Evolutionary conservation across 1,140 invertebrate genomes (phyloP).

Genomic region (Acromyrmex echinatior): DNA sequence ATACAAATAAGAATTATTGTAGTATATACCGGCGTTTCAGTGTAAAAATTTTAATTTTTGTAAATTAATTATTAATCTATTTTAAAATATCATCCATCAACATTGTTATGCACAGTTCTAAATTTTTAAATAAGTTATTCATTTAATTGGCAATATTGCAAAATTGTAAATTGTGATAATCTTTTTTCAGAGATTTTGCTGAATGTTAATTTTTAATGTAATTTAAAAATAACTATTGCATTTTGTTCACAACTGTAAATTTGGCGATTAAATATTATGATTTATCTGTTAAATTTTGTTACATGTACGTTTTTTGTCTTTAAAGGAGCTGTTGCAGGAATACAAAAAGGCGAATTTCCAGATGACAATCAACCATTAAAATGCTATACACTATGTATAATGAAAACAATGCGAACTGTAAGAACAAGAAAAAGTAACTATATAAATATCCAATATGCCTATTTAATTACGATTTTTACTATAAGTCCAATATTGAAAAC

Average conservation of each 20-base stretch:
- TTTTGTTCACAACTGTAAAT: neutral
- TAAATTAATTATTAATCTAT: too few relatives aligned
- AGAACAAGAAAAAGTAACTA: slow-evolving; percentile 11
- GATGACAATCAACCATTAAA: slow-evolving; percentile 56
- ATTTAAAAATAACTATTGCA: neutral
- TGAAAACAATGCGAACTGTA: slow-evolving; percentile 74
- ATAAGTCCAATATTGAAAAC: too few relatives aligned
- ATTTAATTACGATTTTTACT: too few relatives aligned
- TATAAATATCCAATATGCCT: too few relatives aligned
- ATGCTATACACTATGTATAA: slow-evolving; percentile 73
- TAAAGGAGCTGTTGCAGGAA: slow-evolving; percentile 42
- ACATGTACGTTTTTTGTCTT: neutral
- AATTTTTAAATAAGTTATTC: neutral
- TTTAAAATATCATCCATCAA: too few relatives aligned
- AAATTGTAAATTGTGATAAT: neutral
- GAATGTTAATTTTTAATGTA: neutral
- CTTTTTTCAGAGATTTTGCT: neutral
- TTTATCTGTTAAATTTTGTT: neutral
- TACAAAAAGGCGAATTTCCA: slow-evolving; percentile 65
- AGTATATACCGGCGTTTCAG: too few relatives aligned
- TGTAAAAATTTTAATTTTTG: too few relatives aligned
- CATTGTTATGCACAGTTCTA: too few relatives aligned
- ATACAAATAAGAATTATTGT: too few relatives aligned
- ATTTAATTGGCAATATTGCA: neutral
- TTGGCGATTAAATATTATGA: slow-evolving; percentile 1